Conservation (phyloP, 2,888 invertebrate genomes). For the Calameuta idolon region DNA sequence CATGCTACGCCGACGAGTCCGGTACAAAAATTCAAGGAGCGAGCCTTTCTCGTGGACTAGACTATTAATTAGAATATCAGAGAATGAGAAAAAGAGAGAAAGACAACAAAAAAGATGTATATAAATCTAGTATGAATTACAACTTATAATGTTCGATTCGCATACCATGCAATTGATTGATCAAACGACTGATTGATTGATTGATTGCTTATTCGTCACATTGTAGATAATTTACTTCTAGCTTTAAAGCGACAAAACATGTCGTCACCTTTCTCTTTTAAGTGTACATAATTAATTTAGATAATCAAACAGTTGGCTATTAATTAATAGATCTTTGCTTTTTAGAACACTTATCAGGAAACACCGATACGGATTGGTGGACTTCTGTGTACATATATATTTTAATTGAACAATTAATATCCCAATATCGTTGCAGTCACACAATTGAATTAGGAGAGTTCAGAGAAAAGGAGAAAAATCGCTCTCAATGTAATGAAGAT, state of each 20-base stretch:
- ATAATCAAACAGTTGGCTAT: background rate
- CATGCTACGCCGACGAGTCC: background rate
- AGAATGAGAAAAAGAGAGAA: constrained; percentile 6
- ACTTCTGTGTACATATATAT: background rate
- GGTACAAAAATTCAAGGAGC: background rate
- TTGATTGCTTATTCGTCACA: background rate
- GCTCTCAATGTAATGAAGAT: background rate
- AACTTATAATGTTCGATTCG: background rate
- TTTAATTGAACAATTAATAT: background rate
- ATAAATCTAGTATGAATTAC: background rate
- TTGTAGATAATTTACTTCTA: background rate
- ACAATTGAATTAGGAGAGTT: background rate
- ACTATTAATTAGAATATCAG: background rate
- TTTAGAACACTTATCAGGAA: background rate
- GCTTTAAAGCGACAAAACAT: background rate
- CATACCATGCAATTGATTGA: background rate
- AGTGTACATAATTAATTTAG: background rate
- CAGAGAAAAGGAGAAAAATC: background rate
- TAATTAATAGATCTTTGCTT: background rate
- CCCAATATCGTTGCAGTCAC: background rate
- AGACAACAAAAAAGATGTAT: background rate
- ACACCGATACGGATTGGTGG: background rate
- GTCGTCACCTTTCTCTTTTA: background rate
- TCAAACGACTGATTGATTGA: background rate
- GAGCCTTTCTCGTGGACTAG: background rate